Percentiles rank a stretch among this genome's conserved stretches.
Conservation (phyloP, 2,797 vertebrate species). For the Hoplostethus atlanticus region DNA sequence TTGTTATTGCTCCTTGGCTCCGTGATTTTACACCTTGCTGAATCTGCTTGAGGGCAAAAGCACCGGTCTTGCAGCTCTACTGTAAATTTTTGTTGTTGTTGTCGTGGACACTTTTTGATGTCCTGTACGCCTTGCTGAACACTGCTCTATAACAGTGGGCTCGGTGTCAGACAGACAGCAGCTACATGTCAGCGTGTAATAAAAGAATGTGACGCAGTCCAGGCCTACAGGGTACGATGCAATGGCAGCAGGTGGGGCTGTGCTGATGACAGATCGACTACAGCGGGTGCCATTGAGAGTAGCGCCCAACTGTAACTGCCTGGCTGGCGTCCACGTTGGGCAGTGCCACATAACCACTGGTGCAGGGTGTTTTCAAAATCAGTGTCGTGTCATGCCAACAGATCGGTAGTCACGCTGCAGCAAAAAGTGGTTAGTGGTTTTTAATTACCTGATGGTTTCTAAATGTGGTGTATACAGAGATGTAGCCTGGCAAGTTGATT, state of each 20-base stretch:
- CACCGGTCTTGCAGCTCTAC: not conserved
- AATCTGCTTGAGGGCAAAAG: slow-evolving; percentile 12
- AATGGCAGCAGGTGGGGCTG: slow-evolving; percentile 60
- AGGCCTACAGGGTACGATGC: slow-evolving; percentile 25
- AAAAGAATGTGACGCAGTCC: slow-evolving; percentile 57
- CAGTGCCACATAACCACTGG: slow-evolving; percentile 13
- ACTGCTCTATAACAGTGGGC: slow-evolving; percentile 38
- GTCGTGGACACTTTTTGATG: slow-evolving; percentile 11
- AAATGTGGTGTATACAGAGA: slow-evolving; percentile 7
- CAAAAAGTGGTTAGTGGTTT: slow-evolving; percentile 14
- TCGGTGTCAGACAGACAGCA: slow-evolving; percentile 51
- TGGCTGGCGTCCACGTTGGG: slow-evolving; percentile 48
- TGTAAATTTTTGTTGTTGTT: slow-evolving; percentile 1
- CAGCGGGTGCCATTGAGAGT: slow-evolving; percentile 44
- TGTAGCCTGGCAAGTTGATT: slow-evolving; percentile 30
- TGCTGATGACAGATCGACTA: slow-evolving; percentile 62
- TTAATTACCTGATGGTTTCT: not conserved
- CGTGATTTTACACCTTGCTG: slow-evolving; percentile 20
- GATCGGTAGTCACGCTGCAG: slow-evolving; percentile 28
- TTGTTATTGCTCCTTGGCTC: slow-evolving; percentile 6
- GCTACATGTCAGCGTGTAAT: slow-evolving; percentile 56
- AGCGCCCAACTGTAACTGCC: slow-evolving; percentile 32
- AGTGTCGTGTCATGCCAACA: slow-evolving; percentile 1
- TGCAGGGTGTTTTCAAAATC: slow-evolving; percentile 20
- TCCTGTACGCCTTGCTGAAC: slow-evolving; percentile 28